Evolutionary conservation across 2,113 vertebrate species (phyloP).

Genomic region (Anguilla japonica): DNA sequence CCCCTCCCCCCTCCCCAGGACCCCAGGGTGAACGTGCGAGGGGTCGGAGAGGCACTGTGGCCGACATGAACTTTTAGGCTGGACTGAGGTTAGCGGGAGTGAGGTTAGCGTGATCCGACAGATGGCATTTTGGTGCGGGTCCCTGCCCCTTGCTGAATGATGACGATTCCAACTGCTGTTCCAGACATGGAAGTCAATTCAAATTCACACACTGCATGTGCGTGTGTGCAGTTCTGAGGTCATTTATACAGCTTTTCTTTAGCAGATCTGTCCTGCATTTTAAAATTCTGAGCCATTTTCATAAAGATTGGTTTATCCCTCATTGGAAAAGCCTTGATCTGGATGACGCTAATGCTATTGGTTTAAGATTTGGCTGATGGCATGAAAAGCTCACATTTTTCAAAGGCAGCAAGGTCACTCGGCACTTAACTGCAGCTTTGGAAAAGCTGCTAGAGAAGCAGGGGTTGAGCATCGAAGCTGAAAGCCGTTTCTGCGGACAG

Average conservation of each 20-base stretch:
- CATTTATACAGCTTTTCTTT: not conserved
- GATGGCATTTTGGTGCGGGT: conserved; percentile 2
- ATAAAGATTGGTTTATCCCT: not conserved
- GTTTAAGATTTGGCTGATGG: not conserved
- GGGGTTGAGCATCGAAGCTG: not conserved
- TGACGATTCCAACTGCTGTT: not conserved
- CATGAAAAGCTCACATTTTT: not conserved
- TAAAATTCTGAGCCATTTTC: not conserved
- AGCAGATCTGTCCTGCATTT: not conserved
- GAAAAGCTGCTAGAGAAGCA: not conserved
- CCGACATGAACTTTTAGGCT: not conserved
- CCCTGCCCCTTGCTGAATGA: not conserved
- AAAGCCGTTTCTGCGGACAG: not conserved
- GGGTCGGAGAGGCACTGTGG: not conserved
- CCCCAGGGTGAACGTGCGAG: not conserved
- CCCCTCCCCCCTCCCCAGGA: not conserved
- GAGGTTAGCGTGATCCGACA: not conserved
- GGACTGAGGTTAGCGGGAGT: conserved; percentile 9
- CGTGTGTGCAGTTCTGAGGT: not conserved
- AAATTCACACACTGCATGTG: not conserved
- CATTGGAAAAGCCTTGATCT: not conserved
- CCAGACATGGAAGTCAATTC: not conserved
- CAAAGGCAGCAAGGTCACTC: not conserved
- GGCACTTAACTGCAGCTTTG: not conserved
- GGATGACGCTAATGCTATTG: not conserved